Conservation (phyloP, 2,797 vertebrate species). For the Intellagama lesueurii region DNA sequence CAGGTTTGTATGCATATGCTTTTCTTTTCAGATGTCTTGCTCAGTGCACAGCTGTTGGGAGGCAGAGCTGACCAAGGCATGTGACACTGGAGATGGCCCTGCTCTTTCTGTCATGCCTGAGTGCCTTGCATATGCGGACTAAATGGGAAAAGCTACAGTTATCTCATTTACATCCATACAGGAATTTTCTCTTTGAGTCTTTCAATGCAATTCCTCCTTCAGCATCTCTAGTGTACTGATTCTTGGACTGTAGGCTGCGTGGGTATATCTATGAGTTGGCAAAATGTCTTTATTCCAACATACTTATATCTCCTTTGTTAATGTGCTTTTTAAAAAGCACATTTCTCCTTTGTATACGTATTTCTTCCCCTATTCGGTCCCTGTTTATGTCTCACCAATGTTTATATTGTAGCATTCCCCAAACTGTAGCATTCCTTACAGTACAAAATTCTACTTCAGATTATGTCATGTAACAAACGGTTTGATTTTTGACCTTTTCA, state of each 20-base stretch:
- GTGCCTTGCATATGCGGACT: neutral
- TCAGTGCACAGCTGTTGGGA: neutral
- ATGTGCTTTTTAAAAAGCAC: neutral
- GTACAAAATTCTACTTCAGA: constrained; percentile 42
- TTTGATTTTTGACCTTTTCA: constrained; percentile 71
- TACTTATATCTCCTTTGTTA: too few species aligned
- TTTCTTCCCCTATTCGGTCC: neutral
- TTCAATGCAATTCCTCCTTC: neutral
- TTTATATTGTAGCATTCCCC: neutral
- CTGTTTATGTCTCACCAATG: neutral
- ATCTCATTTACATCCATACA: neutral
- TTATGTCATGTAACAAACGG: constrained; percentile 55
- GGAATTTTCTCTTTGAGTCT: neutral
- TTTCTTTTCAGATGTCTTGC: neutral
- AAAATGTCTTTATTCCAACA: too few species aligned
- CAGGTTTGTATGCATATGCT: neutral
- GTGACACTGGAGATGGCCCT: neutral
- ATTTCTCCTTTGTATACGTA: neutral
- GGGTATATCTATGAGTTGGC: too few species aligned
- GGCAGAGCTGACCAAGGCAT: neutral
- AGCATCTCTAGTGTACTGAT: neutral
- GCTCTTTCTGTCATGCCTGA: neutral
- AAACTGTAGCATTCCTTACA: neutral
- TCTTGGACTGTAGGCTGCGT: too few species aligned
- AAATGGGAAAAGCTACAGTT: neutral